Base-by-base conservation (phyloP, 2,797 vertebrate species). In the Poecilia picta region DNA sequence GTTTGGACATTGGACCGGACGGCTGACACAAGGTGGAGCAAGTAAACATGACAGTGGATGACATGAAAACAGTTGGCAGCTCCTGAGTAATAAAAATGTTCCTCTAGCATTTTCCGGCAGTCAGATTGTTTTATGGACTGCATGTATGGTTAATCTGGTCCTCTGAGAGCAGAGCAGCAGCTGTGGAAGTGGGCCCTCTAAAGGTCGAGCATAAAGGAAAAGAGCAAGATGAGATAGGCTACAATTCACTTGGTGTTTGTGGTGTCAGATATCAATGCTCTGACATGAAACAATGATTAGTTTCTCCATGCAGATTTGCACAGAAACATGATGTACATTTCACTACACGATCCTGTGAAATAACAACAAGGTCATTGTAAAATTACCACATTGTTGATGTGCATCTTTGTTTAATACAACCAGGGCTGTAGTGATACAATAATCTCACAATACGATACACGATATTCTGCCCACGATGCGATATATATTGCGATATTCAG, bases 131-230 rank as follows among this genome's bases (percentile, higher is more conserved):
- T 88, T 80, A 74, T 77, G n/a, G 16, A 74, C 45, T 81, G 43
- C 51, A 75, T 88, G 82, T 78, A 75, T 80, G 57, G 68, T 81
- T 71, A 83, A 74, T 82, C 45, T 80, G 72, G 39, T 31, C 46
- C 47, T 25, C 12, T 75, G 66, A 74, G 39, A 70, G 77, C 76
- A 75, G 66, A 78, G 12, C 46, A 71, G 83, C n/a, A 41, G 81
- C 78, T 86, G 78, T 86, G 77, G 75, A 59, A 90, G 86, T 89
- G 89, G 87, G 89, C 81, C 86, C 88, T 85, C 88, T 92, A 84
- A 83, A 75, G 83, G 83, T 86, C 75, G 85, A 73, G 89, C 57
- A 78, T 47, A 64, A 81, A 23, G 13, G 59, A 47, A 77, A 84
- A 74, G 45, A 89, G 78, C 28, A 62, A 75, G 28, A 81, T 47